Percentiles rank a stretch among this genome's conserved stretches.
Conservation (phyloP, 2,113 vertebrate species). For the Leptobrachium leishanense region DNA sequence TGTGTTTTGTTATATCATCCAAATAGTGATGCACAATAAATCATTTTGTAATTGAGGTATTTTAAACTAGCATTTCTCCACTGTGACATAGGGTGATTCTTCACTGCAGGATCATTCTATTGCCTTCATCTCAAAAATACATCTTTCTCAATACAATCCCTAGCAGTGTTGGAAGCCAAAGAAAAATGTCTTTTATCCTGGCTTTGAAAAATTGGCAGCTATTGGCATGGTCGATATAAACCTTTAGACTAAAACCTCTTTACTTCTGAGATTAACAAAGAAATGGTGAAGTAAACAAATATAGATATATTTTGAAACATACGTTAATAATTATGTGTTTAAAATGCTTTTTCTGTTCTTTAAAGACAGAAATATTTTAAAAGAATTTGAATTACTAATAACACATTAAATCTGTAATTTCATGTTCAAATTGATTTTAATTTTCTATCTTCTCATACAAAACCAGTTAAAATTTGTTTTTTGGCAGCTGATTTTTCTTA, state of each 20-base stretch:
- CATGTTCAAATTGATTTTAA: too few relatives aligned
- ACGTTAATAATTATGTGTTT: background rate
- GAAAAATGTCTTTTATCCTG: constrained; percentile 28
- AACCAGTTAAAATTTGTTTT: too few relatives aligned
- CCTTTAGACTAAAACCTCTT: background rate
- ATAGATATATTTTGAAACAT: background rate
- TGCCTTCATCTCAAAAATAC: constrained; percentile 32
- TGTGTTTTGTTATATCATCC: constrained; percentile 10
- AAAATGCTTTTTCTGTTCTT: too few relatives aligned
- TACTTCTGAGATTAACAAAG: background rate
- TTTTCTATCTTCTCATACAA: too few relatives aligned
- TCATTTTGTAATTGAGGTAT: constrained; percentile 42
- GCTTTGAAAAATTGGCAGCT: constrained; percentile 23
- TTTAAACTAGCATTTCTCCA: constrained; percentile 19
- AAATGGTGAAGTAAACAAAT: background rate
- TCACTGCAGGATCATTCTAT: constrained; percentile 25
- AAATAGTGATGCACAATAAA: constrained; percentile 33
- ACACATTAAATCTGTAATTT: too few relatives aligned
- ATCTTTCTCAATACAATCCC: constrained; percentile 37
- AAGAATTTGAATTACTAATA: too few relatives aligned
- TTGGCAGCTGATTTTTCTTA: too few relatives aligned
- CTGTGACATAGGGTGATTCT: constrained; percentile 13
- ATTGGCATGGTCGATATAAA: constrained; percentile 29
- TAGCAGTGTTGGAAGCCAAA: constrained; percentile 10
- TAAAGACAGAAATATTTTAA: too few relatives aligned